Evolutionary conservation across 2,113 vertebrate species (phyloP), one percentile per base, ranked within the genome.

Genomic region (Corydoras maculifer): DNA sequence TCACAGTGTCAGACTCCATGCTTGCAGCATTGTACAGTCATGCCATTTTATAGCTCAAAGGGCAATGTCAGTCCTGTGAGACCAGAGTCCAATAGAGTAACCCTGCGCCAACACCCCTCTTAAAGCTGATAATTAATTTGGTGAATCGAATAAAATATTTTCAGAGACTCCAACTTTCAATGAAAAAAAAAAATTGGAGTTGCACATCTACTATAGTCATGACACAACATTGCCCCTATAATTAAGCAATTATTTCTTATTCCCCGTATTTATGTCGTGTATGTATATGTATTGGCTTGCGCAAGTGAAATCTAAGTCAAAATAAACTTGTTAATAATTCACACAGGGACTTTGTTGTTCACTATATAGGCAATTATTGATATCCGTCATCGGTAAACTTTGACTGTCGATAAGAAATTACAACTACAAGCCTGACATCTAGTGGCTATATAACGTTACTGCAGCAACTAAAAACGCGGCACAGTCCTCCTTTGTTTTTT

Each of bases 391-490:
- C 10, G 11, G 11, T 31, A 9, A n/a, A 10, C 3, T 53, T 53
- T 53, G n/a, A 32, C 6, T 18, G 55, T 50, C 4, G 6, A 4
- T 8, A 18, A 0, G 9, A 53, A 61, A 5, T 9, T 53, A n/a
- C 64, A 54, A 53, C 43, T 8, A 30, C 64, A 15, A 8, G 13
- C 29, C 64, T 73, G 71, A 58, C 64, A 67, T 51, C 71, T 60
- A 25, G 71, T 35, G 71, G 49, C 60, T 0, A 10, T 10, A 25
- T 29, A 29, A 29, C 2, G 49, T 67, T 59, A 53, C 49, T 73
- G 49, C 64, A 67, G 4, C 35, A 29, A 43, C 7, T 8, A 43
- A 43, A 30, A 66, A 9, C 13, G 51, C 29, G 18, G 5, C 9
- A 53, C 9, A 7, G 13, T 3, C 51, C 51, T 3, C 13, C 51